Conservation (phyloP, 2,797 vertebrate genomes). For the Scolopax rusticola region DNA sequence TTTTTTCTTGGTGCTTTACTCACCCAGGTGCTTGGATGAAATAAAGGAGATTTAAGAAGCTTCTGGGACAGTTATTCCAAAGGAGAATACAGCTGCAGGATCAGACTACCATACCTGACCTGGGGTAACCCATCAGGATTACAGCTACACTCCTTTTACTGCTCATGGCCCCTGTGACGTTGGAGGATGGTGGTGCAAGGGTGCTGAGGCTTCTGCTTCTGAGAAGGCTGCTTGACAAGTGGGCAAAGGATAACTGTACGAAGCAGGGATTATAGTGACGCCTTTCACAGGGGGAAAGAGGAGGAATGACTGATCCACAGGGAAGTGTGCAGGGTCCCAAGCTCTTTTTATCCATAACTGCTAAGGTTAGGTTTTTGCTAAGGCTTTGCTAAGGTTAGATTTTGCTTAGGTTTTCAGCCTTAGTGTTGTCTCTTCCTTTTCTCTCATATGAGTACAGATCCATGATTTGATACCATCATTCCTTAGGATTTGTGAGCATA, state of each 20-base stretch:
- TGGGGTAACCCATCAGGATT: not conserved
- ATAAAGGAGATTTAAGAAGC: not conserved
- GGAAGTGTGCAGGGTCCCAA: not conserved
- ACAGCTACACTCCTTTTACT: not conserved
- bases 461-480: not conserved
- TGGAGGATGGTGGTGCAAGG: too few relatives aligned
- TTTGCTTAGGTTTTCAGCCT: not conserved
- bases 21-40: not conserved
- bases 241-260: not conserved
- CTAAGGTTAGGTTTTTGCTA: not conserved
- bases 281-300: rapidly evolving
- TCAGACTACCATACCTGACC: not conserved
- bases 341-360: not conserved
- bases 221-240: not conserved
- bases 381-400: not conserved
- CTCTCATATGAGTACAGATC: not conserved
- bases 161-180: rapidly evolving
- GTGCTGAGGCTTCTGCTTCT: not conserved
- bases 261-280: rapidly evolving
- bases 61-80: not conserved
- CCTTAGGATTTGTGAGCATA: not conserved
- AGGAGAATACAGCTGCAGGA: not conserved
- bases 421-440: not conserved
- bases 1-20: not conserved
- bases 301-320: not conserved